Conservation (phyloP, 2,797 vertebrate genomes). For the Hafferia zeledoni region DNA sequence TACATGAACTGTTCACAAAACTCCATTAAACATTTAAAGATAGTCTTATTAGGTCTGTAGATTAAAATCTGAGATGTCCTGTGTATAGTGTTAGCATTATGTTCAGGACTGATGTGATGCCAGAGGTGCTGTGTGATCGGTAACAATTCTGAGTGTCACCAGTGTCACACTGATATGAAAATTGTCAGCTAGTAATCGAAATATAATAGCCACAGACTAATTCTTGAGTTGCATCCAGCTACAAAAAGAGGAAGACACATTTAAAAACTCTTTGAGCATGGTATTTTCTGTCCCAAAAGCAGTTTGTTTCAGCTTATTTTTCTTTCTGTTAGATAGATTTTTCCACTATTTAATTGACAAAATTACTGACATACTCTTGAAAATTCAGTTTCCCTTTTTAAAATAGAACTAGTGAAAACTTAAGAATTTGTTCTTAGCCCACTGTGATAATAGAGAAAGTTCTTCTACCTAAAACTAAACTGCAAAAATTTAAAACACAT, state of each 20-base stretch:
- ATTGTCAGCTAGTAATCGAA: background rate
- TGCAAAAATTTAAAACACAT: background rate
- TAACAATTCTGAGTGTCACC: background rate
- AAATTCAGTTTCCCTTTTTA: background rate
- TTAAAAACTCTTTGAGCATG: background rate
- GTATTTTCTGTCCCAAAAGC: background rate
- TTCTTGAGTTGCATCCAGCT: background rate
- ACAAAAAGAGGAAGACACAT: background rate
- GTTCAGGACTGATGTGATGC: background rate
- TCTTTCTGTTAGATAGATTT: background rate
- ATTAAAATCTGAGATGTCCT: background rate
- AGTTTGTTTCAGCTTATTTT: background rate
- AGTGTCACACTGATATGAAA: background rate
- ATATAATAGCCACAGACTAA: background rate
- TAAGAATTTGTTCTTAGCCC: background rate
- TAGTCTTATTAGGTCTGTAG: background rate
- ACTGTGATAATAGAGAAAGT: background rate
- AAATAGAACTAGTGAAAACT: background rate
- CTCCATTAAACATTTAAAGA: background rate
- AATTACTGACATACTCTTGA: background rate
- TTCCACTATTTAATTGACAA: background rate
- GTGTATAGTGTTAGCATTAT: rapidly evolving
- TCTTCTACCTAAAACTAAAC: background rate
- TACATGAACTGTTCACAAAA: background rate
- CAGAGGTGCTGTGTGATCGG: background rate